Conservation (phyloP, 2,797 vertebrate species). For the Arrhamphus sclerolepis region DNA sequence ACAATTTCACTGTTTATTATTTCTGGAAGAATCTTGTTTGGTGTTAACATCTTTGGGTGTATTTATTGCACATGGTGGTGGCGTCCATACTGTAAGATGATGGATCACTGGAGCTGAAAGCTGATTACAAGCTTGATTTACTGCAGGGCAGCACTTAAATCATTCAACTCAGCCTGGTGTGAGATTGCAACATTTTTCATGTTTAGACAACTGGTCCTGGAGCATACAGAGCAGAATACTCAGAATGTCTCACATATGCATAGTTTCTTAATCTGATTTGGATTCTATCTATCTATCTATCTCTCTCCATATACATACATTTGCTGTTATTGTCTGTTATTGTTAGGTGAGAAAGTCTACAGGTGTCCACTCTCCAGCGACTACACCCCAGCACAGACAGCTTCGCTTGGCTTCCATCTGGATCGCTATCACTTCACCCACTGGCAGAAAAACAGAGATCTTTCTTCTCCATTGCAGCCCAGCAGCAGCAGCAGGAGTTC, state of each 20-base stretch:
- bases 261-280: constrained; percentile 53
- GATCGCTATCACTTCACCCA: constrained; percentile 88
- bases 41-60: constrained; percentile 81
- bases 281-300: constrained; percentile 34
- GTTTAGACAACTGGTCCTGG: constrained; percentile 92
- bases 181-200: constrained; percentile 95
- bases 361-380: constrained; percentile 89
- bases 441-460: constrained; percentile 85
- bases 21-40: constrained; percentile 81
- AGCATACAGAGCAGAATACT: constrained; percentile 56
- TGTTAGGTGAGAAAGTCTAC: constrained; percentile 92
- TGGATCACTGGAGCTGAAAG: constrained; percentile 98
- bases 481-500: constrained; percentile 69
- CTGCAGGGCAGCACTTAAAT: constrained; percentile 98
- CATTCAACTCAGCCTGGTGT: constrained; percentile 97
- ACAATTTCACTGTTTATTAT: constrained; percentile 77
- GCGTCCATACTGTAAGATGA: constrained; percentile 88
- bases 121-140: constrained; percentile 99
- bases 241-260: constrained; percentile 48
- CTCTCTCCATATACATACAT: no score
- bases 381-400: constrained; percentile 87
- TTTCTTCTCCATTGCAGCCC: constrained; percentile 78
- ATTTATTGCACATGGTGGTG: constrained; percentile 81
- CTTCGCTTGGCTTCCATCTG: constrained; percentile 89
- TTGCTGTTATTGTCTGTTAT: constrained; percentile 53